Base-by-base conservation (phyloP, 2,113 vertebrate genomes). In the Syngnathus typhle region DNA sequence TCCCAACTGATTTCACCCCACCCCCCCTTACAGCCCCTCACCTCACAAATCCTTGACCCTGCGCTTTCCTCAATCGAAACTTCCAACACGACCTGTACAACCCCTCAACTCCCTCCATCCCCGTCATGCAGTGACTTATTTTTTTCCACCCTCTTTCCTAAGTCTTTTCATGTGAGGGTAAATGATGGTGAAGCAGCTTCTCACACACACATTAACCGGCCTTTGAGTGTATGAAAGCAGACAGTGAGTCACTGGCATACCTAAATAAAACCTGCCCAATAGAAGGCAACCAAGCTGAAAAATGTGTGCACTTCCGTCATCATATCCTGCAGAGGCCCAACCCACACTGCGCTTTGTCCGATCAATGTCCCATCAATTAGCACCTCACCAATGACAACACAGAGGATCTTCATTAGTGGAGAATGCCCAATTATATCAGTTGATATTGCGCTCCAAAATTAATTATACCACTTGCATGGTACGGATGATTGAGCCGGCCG, bases 361-460 rank as follows among this genome's bases (percentile, higher is more conserved):
- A 65, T 76, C 70, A 73, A 56, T 83, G 84, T 82, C 73, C 73
- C 73, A 21, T 86, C 90, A 91, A 90, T 92, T 91, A 92, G 90
- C 85, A 80, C 89, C 89, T 90, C 77, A 72, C 78, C 81, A 89
- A 76, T 87, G 80, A 90, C 89, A 91, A 90, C 84, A 88, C 86
- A 76, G 83, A 89, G 88, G 82, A 90, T 91, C 90, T 91, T 92
- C 89, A 92, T 93, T 91, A 92, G 89, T 64, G 73, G 80, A 90
- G 89, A 92, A 89, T 88, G 88, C 89, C 92, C 88, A 90, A 89
- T 92, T 93, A 93, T 91, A 90, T 90, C 85, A 84, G 84, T 89
- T 90, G 85, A 91, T 92, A 89, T 89, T 91, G 83, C 82, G 88
- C 91, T 91, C 91, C 90, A 92, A 92, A 91, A 92, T 87, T 89